A percentile compares a stretch with the other conserved stretches of the same genome.
phyloP scores from a whole-genome alignment of 2,797 vertebrate species.

The Euphonia xanthogaster region DNA sequence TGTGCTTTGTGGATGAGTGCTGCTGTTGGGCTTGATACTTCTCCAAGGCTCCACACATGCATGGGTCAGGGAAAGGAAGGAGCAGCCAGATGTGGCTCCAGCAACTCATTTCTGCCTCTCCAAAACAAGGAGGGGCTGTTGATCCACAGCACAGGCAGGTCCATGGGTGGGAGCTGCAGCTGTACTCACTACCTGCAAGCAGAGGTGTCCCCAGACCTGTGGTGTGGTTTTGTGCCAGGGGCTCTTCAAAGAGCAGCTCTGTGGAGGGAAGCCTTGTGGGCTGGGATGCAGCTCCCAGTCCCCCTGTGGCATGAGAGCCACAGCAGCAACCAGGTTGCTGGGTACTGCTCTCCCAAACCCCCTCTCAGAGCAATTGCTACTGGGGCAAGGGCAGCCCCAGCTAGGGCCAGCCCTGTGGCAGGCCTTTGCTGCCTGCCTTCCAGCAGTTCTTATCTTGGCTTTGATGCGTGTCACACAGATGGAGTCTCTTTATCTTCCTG shows the following conservation, averaged over 20 bases:
- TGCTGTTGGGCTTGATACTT: background rate
- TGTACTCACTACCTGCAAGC: background rate
- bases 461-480: background rate
- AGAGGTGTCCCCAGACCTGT: background rate
- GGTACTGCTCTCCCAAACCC: background rate
- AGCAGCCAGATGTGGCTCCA: background rate
- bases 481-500: background rate
- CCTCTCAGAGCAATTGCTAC: rapidly evolving
- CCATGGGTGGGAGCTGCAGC: background rate
- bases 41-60: background rate
- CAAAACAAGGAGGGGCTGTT: background rate
- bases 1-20: background rate
- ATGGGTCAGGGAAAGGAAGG: rapidly evolving
- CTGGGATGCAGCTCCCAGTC: background rate
- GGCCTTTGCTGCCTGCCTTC: background rate
- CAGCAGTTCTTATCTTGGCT: background rate
- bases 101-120: background rate
- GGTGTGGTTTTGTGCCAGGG: background rate
- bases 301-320: background rate
- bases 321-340: too few species aligned
- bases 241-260: background rate
- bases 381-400: background rate
- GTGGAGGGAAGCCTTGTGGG: background rate
- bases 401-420: background rate
- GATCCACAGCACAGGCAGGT: background rate